Conservation (phyloP, 2,797 vertebrate species). For the Sarcophilus harrisii region DNA sequence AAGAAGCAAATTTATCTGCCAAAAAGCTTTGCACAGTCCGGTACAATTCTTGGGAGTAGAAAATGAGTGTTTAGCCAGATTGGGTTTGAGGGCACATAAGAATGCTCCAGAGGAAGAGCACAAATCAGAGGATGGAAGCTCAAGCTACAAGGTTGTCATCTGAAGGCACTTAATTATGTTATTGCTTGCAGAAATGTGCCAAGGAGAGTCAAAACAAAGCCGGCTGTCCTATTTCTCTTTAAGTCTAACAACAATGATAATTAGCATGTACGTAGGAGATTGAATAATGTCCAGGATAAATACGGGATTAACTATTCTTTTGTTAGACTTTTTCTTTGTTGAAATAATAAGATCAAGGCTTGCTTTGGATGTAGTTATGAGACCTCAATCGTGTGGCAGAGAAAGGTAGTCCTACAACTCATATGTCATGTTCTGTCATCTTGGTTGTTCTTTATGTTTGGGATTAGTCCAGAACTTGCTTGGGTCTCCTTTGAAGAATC, state of each 20-base stretch:
- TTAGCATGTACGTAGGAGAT: conserved; percentile 80
- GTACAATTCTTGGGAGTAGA: not conserved
- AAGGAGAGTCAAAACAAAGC: conserved; percentile 66
- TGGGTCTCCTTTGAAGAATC: not conserved
- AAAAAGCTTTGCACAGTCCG: not conserved
- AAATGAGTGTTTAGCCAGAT: not conserved
- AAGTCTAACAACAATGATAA: conserved; percentile 81
- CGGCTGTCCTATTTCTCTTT: conserved; percentile 77
- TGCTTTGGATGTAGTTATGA: not conserved
- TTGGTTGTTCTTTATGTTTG: not conserved
- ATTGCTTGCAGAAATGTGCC: conserved; percentile 36
- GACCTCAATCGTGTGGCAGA: not conserved
- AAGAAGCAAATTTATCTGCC: not conserved
- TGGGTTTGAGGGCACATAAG: not conserved
- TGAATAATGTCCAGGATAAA: conserved; percentile 81
- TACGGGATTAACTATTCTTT: conserved; percentile 81
- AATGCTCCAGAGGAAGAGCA: not conserved
- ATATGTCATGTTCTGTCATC: not conserved
- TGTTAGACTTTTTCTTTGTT: conserved; percentile 53
- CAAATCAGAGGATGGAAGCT: not conserved
- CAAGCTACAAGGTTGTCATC: conserved; percentile 30
- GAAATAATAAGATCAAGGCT: not conserved
- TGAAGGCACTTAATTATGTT: conserved; percentile 42
- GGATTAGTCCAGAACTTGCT: not conserved
- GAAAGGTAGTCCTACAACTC: not conserved